Conservation (phyloP, 2,797 vertebrate genomes). For the Parauchenoglanis ngamensis region DNA sequence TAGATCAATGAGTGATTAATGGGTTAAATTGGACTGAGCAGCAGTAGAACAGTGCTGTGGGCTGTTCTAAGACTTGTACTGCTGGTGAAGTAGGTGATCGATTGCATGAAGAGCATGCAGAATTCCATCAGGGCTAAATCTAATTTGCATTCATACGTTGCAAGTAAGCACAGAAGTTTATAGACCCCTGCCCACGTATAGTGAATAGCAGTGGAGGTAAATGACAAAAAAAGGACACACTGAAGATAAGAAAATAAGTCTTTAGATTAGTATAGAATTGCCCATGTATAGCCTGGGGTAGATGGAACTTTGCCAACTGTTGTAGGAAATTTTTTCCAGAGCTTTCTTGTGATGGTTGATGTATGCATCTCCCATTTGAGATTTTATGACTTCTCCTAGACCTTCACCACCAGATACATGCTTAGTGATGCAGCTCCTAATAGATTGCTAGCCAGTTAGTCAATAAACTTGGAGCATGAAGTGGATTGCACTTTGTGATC, state of each 20-base stretch:
- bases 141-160: slow-evolving; percentile 13
- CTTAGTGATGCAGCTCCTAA: neutral
- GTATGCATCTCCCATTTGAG: neutral
- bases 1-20: slow-evolving; percentile 38
- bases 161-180: neutral
- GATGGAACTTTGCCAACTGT: no score
- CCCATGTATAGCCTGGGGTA: no score
- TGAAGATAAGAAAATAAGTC: neutral
- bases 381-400: neutral
- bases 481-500: neutral
- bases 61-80: slow-evolving; percentile 41
- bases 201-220: neutral
- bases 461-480: neutral
- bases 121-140: slow-evolving; percentile 5
- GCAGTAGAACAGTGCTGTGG: slow-evolving; percentile 36
- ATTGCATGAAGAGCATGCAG: slow-evolving; percentile 32
- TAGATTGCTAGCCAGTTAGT: neutral
- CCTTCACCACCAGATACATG: neutral
- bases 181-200: neutral
- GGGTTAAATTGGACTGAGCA: slow-evolving; percentile 46
- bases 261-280: no score
- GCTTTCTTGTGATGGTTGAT: no score
- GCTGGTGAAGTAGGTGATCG: slow-evolving; percentile 36
- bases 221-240: neutral
- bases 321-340: no score